Evolutionary conservation across 2,888 invertebrate genomes (phyloP), one percentile per base, ranked within the genome.

Genomic region (Stegophylla sp.): DNA sequence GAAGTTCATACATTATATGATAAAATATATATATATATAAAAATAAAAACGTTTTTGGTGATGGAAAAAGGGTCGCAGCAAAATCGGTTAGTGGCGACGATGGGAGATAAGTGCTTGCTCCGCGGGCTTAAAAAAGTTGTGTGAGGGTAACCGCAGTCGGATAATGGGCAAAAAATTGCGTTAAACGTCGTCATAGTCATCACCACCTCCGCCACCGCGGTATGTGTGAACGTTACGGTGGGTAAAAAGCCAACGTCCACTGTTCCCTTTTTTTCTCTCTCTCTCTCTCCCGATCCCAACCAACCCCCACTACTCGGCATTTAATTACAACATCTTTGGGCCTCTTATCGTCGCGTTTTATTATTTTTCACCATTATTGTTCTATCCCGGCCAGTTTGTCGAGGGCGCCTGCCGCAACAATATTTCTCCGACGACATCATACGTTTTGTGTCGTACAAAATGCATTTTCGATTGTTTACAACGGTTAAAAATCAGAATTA

Each of bases 111-210:
- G 75, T 75, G 79, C 79, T 71, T 7, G 48, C 59, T 74, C 63
- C 51, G 26, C 53, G 75, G 64, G 51, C 53, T 66, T 23, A 23
- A 56, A 79, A 69, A 79, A 71, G 51, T 51, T n/a, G 20, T 0
- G 28, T 17, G 48, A 64, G 75, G 75, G 75, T 75, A 41, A 13
- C 45, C 56, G 13, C 23, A n/a, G 41, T 23, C 67, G 61, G 23
- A 79, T 79, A 79, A 79, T 79, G 61, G 79, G 61, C 71, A 63
- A 71, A 79, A 79, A 79, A 59, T 79, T 61, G 79, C 48, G n/a
- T 51, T 77, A 69, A 79, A 69, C 71, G 69, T 56, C 71, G 53
- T 71, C 71, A 53, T 45, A 41, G 64, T 51, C 69, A 53, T 15
- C 59, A 26, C 26, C 59, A 1, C 15, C 61, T 3, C 59, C 26